Evolutionary conservation across 1,140 invertebrate species (phyloP).

Genomic region (Pachypsylla venusta): DNA sequence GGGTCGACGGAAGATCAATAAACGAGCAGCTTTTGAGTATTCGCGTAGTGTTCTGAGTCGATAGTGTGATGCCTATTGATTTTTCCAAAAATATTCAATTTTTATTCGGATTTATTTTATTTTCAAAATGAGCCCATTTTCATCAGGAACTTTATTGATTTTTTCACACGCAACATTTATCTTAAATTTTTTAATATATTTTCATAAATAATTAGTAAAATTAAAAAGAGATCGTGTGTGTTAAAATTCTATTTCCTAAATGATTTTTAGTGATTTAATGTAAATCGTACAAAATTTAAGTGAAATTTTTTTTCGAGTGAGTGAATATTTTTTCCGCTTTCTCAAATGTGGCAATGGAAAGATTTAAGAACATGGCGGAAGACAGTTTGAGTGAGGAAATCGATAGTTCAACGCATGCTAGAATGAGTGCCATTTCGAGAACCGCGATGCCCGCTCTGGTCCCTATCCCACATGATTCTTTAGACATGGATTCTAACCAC

Average conservation of each 20-base stretch:
- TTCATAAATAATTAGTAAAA: not conserved
- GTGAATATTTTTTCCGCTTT: not conserved
- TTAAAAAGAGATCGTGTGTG: not conserved
- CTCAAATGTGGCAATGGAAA: not conserved
- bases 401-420: constrained; percentile 6
- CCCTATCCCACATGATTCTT: constrained; percentile 1
- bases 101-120: not conserved
- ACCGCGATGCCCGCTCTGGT: not conserved
- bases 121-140: constrained; percentile 6
- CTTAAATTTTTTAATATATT: not conserved
- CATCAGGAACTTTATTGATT: not conserved
- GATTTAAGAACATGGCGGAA: no score
- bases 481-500: constrained; percentile 6
- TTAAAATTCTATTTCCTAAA: not conserved
- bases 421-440: constrained; percentile 6
- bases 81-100: not conserved
- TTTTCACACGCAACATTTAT: not conserved
- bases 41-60: constrained; percentile 6
- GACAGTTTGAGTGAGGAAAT: constrained; percentile 5
- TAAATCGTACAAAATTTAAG: not conserved
- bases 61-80: constrained; percentile 9
- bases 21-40: not conserved
- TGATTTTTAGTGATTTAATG: not conserved
- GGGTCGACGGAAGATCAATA: constrained; percentile 7
- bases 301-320: not conserved